Percentiles rank a stretch among this genome's conserved stretches.
phyloP scores from a whole-genome alignment of 2,113 vertebrate species.

The Piaya cayana region DNA sequence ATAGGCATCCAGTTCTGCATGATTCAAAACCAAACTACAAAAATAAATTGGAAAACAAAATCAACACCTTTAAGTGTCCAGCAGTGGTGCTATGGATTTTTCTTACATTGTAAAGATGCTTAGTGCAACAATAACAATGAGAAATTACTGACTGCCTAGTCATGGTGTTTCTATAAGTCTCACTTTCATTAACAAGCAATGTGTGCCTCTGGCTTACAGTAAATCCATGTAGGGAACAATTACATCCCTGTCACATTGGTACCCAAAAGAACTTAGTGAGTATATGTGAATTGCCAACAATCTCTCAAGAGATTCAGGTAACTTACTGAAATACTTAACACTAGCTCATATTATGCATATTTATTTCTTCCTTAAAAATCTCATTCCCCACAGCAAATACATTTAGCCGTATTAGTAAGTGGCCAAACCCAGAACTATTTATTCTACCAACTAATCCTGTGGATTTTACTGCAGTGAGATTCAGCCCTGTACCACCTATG shows the following conservation, averaged over 20 bases:
- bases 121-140: background rate
- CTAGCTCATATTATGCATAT: background rate
- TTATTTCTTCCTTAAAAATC: slow-evolving; percentile 27
- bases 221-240: background rate
- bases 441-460: slow-evolving; percentile 9
- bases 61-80: background rate
- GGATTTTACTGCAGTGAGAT: slow-evolving; percentile 1
- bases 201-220: background rate
- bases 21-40: background rate
- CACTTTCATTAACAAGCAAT: background rate
- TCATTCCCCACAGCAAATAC: slow-evolving; percentile 13
- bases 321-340: slow-evolving; percentile 16
- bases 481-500: background rate
- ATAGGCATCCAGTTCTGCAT: background rate
- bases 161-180: background rate
- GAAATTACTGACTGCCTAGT: background rate
- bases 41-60: background rate
- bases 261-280: background rate
- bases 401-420: slow-evolving; percentile 21
- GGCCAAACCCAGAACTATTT: slow-evolving; percentile 1
- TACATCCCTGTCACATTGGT: background rate
- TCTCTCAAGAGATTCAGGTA: background rate
- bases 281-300: background rate
- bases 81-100: background rate
- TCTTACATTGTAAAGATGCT: background rate